Evolutionary conservation across 2,888 invertebrate genomes (phyloP), one percentile per base, ranked within the genome.

Genomic region (Archips xylosteana): DNA sequence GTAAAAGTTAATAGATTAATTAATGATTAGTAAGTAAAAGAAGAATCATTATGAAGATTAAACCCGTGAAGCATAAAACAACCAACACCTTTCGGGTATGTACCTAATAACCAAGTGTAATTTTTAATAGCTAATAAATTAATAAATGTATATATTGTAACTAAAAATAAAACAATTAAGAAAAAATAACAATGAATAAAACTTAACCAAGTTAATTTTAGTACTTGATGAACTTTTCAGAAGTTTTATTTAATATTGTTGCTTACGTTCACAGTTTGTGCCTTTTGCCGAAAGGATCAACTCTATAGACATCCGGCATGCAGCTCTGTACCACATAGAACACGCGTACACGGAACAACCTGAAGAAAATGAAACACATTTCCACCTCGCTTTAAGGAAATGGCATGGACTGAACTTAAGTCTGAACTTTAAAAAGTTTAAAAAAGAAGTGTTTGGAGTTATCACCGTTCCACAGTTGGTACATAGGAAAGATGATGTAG

Each of bases 391-490:
- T 0, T 88, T 99, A 34, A 96, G 96, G 77, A 99, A 99, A 95
- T 99, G 99, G 98, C 96, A 96, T 83, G 97, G 97, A 2, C 95
- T 99, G 34, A 99, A 99, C 90, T 95, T 98, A 76, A 97, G 98
- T 0, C 96, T 97, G 80, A 96, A 97, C 83, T 99, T 97, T 88
- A 95, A 96, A 63, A 95, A 95, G 69, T 97, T 99, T 81, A 96
- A 96, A 76, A 96, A 96, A 78, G 97, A 97, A 85, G 96, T 98
- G 3, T 95, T 96, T 75, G 95, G 96, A 57, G 96, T 98, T 77
- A 95, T 98, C 1, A 98, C 97, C 1, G 95, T 99, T 72, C 96
- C 98, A 0, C 98, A 99, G 87, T 89, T 99, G 60, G 87, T 99
- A 47, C 96, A 97, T 81, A 95, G 96, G 74, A 97, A 98, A 88